Conservation (phyloP, 2,113 vertebrate species). For the Tiliqua scincoides region DNA sequence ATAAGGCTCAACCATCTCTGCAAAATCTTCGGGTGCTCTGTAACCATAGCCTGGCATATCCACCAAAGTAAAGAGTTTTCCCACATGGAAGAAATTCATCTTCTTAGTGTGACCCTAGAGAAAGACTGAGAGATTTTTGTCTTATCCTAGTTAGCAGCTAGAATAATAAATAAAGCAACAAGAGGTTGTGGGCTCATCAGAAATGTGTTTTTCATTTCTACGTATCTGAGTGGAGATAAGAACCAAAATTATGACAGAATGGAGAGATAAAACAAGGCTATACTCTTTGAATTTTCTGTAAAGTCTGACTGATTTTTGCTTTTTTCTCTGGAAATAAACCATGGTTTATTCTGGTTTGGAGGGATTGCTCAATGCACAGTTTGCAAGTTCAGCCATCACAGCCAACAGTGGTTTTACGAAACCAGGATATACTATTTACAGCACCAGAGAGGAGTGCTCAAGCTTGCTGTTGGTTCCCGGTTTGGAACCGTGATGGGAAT, state of each 20-base stretch:
- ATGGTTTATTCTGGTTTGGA: no score
- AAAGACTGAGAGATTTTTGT: not conserved
- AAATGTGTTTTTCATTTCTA: not conserved
- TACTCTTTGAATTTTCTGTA: not conserved
- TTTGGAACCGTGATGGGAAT: no score
- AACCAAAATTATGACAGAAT: not conserved
- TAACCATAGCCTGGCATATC: slow-evolving; percentile 98
- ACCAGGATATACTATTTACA: no score
- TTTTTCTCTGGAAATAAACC: no score
- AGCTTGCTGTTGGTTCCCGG: no score
- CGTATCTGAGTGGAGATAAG: not conserved
- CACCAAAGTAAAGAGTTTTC: slow-evolving; percentile 87
- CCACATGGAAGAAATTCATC: slow-evolving; percentile 95
- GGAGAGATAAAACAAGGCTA: no score
- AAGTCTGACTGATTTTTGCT: not conserved
- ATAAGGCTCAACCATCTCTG: slow-evolving; percentile 94
- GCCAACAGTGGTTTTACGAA: no score
- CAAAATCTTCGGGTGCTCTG: slow-evolving; percentile 87
- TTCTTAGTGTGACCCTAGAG: slow-evolving; percentile 95
- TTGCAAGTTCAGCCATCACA: no score
- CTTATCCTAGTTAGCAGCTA: not conserved
- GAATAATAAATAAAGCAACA: not conserved
- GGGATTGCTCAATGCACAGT: no score
- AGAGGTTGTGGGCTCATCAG: not conserved
- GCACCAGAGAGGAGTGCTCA: no score